These are phyloP conservation scores for Okamejei kenojei DNA, from an alignment of 2,797 vertebrate genomes.

Conservation along the genomic window DNA sequence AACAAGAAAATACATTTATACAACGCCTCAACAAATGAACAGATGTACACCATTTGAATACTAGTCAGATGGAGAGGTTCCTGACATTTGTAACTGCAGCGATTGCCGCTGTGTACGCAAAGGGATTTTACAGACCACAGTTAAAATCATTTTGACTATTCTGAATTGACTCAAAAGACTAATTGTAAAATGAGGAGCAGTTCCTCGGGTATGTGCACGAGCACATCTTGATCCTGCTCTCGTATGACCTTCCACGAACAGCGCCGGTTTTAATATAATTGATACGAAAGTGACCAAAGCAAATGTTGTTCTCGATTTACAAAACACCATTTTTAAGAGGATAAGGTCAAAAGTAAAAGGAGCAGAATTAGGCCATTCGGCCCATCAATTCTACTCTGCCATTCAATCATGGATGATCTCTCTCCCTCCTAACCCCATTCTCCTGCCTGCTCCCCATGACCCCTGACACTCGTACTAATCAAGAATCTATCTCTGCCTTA, in stretches of 20 bases:
- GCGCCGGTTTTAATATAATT: neutral
- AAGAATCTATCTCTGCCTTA: no score
- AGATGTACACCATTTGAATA: neutral
- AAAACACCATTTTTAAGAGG: neutral
- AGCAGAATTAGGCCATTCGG: no score
- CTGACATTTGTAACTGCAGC: neutral
- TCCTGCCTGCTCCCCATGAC: no score
- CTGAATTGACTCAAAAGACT: neutral
- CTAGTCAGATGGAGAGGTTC: neutral
- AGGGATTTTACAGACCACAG: neutral
- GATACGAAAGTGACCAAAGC: neutral
- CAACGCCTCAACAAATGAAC: neutral
- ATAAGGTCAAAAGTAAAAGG: no score
- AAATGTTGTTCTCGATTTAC: neutral
- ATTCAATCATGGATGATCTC: no score
- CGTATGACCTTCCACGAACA: neutral
- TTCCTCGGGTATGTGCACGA: neutral
- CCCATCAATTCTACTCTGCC: no score
- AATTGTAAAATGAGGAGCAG: neutral
- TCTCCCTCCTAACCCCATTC: no score
- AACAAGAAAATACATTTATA: neutral
- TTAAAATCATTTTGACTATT: conserved; percentile 3
- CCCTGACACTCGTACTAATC: no score
- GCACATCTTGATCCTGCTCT: neutral
- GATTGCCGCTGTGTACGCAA: neutral